Conservation (phyloP, 2,888 invertebrate species). For the Euspilapteryx auroguttella region DNA sequence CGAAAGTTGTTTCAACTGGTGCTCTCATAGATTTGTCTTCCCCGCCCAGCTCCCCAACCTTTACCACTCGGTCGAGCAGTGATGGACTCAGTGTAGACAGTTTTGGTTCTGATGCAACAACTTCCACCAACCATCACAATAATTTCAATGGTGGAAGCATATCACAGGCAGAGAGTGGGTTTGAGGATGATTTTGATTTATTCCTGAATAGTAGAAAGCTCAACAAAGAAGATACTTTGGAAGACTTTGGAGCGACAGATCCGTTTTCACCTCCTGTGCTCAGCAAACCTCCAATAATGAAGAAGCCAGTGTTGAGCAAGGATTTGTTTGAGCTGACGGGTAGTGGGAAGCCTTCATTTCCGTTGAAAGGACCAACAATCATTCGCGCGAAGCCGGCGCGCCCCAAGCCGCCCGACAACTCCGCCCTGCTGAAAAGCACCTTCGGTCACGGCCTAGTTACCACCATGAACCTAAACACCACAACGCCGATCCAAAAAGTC, state of each 20-base stretch:
- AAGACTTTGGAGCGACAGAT: conserved; percentile 57
- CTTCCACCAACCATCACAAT: conserved; percentile 54
- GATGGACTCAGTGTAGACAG: conserved; percentile 76
- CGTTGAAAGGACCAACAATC: conserved; percentile 70
- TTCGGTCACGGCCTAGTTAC: conserved; percentile 26
- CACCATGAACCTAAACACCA: conserved; percentile 42
- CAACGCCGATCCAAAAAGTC: conserved; percentile 42
- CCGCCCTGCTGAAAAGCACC: conserved; percentile 36
- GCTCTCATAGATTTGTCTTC: conserved; percentile 72
- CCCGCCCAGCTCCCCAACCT: conserved; percentile 75
- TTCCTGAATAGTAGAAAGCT: conserved; percentile 54
- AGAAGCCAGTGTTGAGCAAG: conserved; percentile 60
- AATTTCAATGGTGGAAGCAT: conserved; percentile 64
- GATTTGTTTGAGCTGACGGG: conserved; percentile 67
- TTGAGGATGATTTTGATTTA: conserved; percentile 81
- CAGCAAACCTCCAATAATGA: conserved; percentile 32
- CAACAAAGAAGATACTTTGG: conserved; percentile 37
- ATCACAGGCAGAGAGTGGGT: conserved; percentile 76
- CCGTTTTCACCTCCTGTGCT: conserved; percentile 55
- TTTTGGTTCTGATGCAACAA: conserved; percentile 73
- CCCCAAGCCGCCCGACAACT: conserved; percentile 56
- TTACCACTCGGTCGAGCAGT: conserved; percentile 73
- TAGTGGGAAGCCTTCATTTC: conserved; percentile 44
- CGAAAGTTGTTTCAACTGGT: conserved; percentile 44
- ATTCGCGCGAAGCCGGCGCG: conserved; percentile 68